Percentiles rank a stretch among this genome's conserved stretches.
Evolutionary conservation across 2,888 invertebrate genomes (phyloP).

Genomic region (Congeria kusceri): DNA sequence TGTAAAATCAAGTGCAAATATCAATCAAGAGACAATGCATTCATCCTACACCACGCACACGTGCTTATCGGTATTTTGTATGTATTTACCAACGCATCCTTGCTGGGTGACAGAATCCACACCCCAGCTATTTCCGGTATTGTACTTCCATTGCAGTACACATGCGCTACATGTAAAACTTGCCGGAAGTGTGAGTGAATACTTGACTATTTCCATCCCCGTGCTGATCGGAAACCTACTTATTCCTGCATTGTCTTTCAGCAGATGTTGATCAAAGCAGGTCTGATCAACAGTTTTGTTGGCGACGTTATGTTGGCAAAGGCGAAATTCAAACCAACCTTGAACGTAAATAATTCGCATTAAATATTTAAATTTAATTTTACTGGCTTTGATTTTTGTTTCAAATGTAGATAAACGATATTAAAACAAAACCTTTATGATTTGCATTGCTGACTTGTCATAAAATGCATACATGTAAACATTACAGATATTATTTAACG

Average conservation of each 20-base stretch:
- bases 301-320: constrained; percentile 43
- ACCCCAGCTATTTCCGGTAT: constrained; percentile 87
- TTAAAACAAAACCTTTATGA: too few relatives aligned
- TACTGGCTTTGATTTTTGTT: too few relatives aligned
- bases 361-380: too few relatives aligned
- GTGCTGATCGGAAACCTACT: constrained; percentile 44
- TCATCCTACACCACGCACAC: too few relatives aligned
- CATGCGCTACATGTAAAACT: constrained; percentile 93
- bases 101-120: neutral
- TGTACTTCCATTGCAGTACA: constrained; percentile 95
- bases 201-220: constrained; percentile 31
- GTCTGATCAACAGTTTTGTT: constrained; percentile 67
- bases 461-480: too few relatives aligned
- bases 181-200: constrained; percentile 88
- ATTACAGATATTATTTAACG: too few relatives aligned
- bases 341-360: neutral
- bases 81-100: constrained; percentile 39
- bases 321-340: constrained; percentile 49
- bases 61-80: neutral
- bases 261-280: constrained; percentile 74
- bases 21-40: too few relatives aligned
- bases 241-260: constrained; percentile 36
- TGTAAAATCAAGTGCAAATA: too few relatives aligned
- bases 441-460: too few relatives aligned
- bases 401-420: too few relatives aligned